Conservation (phyloP, 2,113 vertebrate genomes). For the Saguinus midas region DNA sequence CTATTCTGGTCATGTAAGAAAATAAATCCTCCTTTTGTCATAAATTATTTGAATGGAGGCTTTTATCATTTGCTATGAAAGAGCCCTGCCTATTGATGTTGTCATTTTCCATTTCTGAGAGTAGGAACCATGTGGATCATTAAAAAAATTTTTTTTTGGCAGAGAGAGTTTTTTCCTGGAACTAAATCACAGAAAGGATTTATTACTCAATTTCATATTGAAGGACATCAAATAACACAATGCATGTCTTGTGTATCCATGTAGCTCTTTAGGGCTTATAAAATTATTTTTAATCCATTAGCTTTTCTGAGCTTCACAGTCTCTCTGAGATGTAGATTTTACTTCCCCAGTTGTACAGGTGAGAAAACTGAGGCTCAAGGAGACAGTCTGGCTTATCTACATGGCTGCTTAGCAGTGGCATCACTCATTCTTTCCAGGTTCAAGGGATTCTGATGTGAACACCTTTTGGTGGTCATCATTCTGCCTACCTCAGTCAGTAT, state of each 20-base stretch:
- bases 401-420: not conserved
- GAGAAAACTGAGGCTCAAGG: not conserved
- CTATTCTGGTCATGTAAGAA: no score
- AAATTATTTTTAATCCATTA: not conserved
- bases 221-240: not conserved
- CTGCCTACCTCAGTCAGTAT: no score
- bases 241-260: not conserved
- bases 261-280: not conserved
- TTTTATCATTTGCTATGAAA: not conserved
- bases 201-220: not conserved
- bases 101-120: not conserved
- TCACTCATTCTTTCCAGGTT: not conserved
- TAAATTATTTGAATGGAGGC: not conserved
- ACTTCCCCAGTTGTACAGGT: not conserved
- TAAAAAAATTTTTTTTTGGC: not conserved
- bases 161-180: not conserved
- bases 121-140: not conserved
- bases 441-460: no score
- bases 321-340: not conserved
- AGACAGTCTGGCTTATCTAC: not conserved
- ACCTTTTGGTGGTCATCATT: no score
- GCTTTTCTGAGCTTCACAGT: not conserved
- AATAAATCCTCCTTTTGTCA: not conserved
- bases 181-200: not conserved
- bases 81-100: not conserved